phyloP scores from a whole-genome alignment of 2,113 vertebrate genomes.

The Hydrolagus affinis region DNA sequence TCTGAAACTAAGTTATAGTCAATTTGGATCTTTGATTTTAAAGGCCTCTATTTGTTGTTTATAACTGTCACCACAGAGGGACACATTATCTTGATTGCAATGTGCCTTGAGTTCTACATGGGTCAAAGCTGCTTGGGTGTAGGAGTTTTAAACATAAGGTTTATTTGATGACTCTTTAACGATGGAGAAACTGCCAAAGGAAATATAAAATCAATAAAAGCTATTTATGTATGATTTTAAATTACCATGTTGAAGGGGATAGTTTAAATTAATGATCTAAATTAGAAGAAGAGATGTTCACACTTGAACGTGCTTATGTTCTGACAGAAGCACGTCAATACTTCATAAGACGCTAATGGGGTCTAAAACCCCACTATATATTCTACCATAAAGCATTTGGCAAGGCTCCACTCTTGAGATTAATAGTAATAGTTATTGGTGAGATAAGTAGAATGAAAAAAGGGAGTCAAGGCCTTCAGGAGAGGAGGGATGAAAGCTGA shows the following conservation, averaged over 20 bases:
- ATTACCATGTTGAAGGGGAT: not conserved
- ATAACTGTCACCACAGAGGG: not conserved
- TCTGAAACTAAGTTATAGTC: no score
- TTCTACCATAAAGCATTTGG: no score
- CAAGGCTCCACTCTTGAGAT: no score
- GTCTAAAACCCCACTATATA: no score
- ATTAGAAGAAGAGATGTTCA: not conserved
- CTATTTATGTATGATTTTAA: constrained; percentile 3
- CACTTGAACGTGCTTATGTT: not conserved
- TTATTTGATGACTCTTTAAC: not conserved
- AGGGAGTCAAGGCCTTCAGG: no score
- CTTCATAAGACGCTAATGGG: not conserved
- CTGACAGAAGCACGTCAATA: not conserved
- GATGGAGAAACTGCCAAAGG: not conserved
- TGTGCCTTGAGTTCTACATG: not conserved
- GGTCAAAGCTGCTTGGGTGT: not conserved
- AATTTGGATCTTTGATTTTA: no score
- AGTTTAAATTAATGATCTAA: not conserved
- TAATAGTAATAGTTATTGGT: no score
- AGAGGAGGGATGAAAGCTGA: no score
- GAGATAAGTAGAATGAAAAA: no score
- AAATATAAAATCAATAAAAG: constrained; percentile 10
- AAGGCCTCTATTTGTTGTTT: no score
- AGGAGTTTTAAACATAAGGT: not conserved
- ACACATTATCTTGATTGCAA: not conserved